Percentiles rank a stretch among this genome's conserved stretches.
phyloP scores from a whole-genome alignment of 2,113 vertebrate species.

The Mola mola region DNA sequence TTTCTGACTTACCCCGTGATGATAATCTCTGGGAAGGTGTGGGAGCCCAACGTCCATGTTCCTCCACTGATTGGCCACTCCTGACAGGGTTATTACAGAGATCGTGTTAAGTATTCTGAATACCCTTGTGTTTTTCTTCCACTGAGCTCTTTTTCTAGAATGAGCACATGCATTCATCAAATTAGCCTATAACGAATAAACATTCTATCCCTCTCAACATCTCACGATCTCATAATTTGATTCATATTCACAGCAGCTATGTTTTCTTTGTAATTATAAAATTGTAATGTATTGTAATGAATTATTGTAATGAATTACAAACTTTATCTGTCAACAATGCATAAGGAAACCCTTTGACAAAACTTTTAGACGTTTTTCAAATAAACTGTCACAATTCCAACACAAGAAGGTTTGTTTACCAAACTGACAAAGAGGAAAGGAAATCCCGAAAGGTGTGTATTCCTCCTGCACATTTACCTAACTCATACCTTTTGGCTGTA shows the following conservation, averaged over 20 bases:
- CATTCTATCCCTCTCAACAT: too few relatives aligned
- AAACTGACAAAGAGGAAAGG: too few relatives aligned
- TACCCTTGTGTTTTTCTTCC: background rate
- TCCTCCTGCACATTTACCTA: background rate
- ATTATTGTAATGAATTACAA: too few relatives aligned
- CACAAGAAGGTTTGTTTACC: too few relatives aligned
- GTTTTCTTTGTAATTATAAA: background rate
- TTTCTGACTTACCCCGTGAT: conserved; percentile 92
- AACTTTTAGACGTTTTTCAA: too few relatives aligned
- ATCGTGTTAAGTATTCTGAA: background rate
- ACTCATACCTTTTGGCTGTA: conserved; percentile 94
- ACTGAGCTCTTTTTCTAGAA: background rate
- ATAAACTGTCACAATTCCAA: too few relatives aligned
- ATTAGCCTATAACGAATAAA: too few relatives aligned
- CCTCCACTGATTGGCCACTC: conserved; percentile 97
- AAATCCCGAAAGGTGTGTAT: too few relatives aligned
- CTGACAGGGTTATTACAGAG: conserved; percentile 73
- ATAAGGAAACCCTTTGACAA: background rate
- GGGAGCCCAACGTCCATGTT: conserved; percentile 93
- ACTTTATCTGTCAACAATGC: background rate
- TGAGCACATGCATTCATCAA: background rate
- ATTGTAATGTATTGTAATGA: too few relatives aligned
- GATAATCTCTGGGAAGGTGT: conserved; percentile 96
- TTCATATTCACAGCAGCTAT: background rate
- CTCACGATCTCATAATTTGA: too few relatives aligned